These are phyloP conservation scores for Diadromus collaris DNA, from an alignment of 2,888 invertebrate genomes.

Conservation along the genomic window DNA sequence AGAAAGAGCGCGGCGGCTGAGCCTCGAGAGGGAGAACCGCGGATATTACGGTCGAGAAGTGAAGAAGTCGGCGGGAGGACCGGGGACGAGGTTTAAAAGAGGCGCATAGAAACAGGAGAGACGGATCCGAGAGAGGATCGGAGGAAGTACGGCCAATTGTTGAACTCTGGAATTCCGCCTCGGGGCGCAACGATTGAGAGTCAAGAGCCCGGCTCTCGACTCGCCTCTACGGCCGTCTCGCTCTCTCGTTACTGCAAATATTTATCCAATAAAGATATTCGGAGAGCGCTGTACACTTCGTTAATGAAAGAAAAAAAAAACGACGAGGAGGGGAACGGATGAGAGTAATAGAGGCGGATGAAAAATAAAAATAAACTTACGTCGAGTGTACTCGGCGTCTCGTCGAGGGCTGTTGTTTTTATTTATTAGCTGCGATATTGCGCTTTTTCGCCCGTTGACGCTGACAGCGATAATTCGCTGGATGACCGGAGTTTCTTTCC, in stretches of 20 bases:
- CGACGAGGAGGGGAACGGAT: conserved; percentile 8
- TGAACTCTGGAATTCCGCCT: conserved; percentile 62
- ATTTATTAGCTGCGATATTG: conserved; percentile 47
- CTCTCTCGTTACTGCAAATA: conserved; percentile 56
- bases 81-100: conserved; percentile 80
- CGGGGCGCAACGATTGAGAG: conserved; percentile 62
- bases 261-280: conserved; percentile 61
- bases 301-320: conserved; percentile 54
- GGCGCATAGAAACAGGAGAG: conserved; percentile 81
- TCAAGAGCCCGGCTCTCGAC: conserved; percentile 50
- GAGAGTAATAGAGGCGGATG: conserved; percentile 21
- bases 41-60: conserved; percentile 23
- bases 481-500: conserved; percentile 15
- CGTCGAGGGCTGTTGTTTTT: conserved; percentile 43
- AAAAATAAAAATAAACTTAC: conserved; percentile 37
- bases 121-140: conserved; percentile 57
- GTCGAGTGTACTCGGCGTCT: conserved; percentile 34
- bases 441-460: conserved; percentile 34
- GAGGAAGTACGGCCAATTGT: conserved; percentile 61
- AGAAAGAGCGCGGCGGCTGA: conserved; percentile 4
- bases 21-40: conserved; percentile 8
- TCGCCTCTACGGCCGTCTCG: conserved; percentile 5
- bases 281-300: conserved; percentile 52
- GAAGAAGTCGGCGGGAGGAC: conserved; percentile 74
- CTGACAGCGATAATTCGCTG: conserved; percentile 33